phyloP scores from a whole-genome alignment of 2,797 vertebrate genomes.

The Takifugu rubripes region DNA sequence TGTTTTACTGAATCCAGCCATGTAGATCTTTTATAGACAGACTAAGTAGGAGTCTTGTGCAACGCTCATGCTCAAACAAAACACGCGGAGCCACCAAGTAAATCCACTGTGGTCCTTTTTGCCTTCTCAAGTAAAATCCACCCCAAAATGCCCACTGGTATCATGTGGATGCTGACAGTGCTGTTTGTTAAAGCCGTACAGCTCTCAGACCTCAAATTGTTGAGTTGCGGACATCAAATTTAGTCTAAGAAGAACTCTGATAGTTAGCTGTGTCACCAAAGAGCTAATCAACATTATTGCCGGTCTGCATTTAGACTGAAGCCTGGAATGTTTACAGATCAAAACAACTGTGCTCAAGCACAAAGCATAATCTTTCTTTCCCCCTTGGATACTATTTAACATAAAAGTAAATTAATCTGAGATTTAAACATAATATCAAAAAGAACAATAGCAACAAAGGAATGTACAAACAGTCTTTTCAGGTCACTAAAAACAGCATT shows the following conservation, averaged over 20 bases:
- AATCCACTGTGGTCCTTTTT: conserved; percentile 42
- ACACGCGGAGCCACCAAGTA: conserved; percentile 54
- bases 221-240: conserved; percentile 16
- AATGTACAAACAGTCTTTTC: too few relatives aligned
- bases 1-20: conserved; percentile 33
- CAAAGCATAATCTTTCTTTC: too few relatives aligned
- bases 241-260: conserved; percentile 15
- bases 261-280: conserved; percentile 1
- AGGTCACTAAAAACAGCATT: too few relatives aligned
- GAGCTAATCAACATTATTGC: too few relatives aligned
- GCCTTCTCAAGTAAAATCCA: conserved; percentile 20
- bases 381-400: too few relatives aligned
- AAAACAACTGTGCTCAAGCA: too few relatives aligned
- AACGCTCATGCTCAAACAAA: conserved; percentile 51
- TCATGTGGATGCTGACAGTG: conserved; percentile 20
- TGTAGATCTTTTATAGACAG: conserved; percentile 32
- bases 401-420: too few relatives aligned
- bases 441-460: too few relatives aligned
- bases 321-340: too few relatives aligned
- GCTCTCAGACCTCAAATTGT: conserved; percentile 22
- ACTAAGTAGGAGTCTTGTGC: conserved; percentile 51
- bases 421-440: too few relatives aligned
- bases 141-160: conserved; percentile 34
- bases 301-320: too few relatives aligned
- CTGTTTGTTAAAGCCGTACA: conserved; percentile 35